Conservation (phyloP, 2,888 invertebrate species). For the Oscheius sp. region DNA sequence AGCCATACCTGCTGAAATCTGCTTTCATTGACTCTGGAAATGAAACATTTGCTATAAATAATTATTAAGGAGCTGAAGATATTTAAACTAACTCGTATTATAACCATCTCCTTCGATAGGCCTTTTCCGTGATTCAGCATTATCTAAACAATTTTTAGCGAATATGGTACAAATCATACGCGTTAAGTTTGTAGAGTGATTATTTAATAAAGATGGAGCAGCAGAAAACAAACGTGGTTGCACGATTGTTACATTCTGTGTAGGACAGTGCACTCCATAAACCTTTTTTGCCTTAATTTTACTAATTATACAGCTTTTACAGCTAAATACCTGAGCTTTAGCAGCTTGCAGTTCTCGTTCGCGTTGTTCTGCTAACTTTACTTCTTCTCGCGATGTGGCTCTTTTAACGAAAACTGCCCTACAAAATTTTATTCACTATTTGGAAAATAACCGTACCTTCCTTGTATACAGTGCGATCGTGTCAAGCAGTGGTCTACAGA, state of each 20-base stretch:
- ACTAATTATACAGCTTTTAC: not conserved
- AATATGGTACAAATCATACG: no score
- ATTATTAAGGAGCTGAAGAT: no score
- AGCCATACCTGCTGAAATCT: constrained; percentile 12
- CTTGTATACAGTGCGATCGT: constrained; percentile 16
- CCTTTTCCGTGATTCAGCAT: not conserved
- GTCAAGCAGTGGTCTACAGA: constrained; percentile 2
- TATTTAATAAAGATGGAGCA: not conserved
- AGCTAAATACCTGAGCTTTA: constrained; percentile 4
- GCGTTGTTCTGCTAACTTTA: constrained; percentile 49
- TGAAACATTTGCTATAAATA: no score
- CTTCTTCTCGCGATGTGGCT: constrained; percentile 44
- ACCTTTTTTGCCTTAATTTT: constrained; percentile 30
- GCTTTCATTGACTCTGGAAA: not conserved
- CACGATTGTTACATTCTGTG: constrained; percentile 25
- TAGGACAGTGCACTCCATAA: constrained; percentile 18
- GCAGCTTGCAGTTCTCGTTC: constrained; percentile 36
- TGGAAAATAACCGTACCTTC: not conserved
- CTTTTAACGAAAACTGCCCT: constrained; percentile 40
- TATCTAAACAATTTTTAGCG: not conserved
- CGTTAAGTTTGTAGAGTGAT: no score
- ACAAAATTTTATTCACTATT: not conserved
- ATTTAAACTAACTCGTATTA: not conserved
- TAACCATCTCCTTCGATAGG: not conserved
- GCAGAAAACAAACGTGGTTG: constrained; percentile 23